phyloP scores from a whole-genome alignment of 2,113 vertebrate genomes.

The Aldabrachelys gigantea region DNA sequence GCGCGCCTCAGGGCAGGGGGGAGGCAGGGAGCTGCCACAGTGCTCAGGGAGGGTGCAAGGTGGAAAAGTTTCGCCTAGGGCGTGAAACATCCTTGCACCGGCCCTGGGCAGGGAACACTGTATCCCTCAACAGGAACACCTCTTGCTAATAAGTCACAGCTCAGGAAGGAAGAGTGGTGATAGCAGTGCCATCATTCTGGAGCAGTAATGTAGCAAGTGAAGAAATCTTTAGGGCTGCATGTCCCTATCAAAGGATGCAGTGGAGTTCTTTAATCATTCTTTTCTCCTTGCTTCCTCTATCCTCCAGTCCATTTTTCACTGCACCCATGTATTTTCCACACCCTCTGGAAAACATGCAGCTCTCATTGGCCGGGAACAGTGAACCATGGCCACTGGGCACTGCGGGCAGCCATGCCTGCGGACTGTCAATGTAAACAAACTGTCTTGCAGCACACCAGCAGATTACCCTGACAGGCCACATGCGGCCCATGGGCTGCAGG shows the following conservation, averaged over 20 bases:
- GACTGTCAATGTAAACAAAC: too few species aligned
- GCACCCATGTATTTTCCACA: conserved; percentile 68
- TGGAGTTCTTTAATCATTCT: background rate
- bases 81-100: too few species aligned
- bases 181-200: background rate
- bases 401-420: too few species aligned
- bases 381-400: too few species aligned
- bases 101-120: background rate
- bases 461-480: too few species aligned
- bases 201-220: background rate
- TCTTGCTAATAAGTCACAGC: background rate
- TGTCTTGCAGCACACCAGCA: too few species aligned
- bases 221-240: background rate
- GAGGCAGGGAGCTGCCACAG: too few species aligned
- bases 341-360: conserved; percentile 53
- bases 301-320: conserved; percentile 44
- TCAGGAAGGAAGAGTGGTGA: background rate
- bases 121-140: background rate
- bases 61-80: too few species aligned
- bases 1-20: too few species aligned
- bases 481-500: too few species aligned
- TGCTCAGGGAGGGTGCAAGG: too few species aligned
- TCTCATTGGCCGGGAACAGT: too few species aligned
- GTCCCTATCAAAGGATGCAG: background rate
- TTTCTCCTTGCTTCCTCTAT: background rate